These are phyloP conservation scores for Plebejus argus DNA, from an alignment of 2,888 invertebrate genomes.

Conservation along the genomic window DNA sequence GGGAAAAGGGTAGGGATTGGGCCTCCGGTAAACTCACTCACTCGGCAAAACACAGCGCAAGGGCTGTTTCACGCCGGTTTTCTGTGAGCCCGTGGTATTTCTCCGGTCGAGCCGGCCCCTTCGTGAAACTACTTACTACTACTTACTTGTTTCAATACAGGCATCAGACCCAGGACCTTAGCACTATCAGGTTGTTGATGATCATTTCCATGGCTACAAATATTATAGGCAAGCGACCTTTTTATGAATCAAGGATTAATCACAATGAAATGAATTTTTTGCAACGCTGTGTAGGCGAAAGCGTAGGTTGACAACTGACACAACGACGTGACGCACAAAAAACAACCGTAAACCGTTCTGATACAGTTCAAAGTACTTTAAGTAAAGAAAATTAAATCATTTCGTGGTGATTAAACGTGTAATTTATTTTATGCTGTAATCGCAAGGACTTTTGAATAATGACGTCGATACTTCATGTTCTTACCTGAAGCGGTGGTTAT, in stretches of 20 bases:
- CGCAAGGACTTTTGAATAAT: not conserved
- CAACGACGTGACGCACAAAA: not conserved
- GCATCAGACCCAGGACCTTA: too few relatives aligned
- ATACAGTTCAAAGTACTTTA: not conserved
- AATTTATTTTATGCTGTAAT: constrained; percentile 6
- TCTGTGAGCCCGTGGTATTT: too few relatives aligned
- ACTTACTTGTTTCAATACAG: too few relatives aligned
- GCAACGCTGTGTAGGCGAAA: not conserved
- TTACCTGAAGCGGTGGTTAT: not conserved
- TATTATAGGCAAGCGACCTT: constrained; percentile 12
- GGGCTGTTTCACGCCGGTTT: too few relatives aligned
- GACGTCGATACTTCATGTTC: not conserved
- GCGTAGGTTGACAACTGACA: constrained; percentile 14
- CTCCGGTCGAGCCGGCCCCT: too few relatives aligned
- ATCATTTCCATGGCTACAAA: not conserved
- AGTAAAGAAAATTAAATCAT: not conserved
- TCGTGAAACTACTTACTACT: too few relatives aligned
- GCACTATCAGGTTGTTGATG: too few relatives aligned
- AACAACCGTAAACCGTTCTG: not conserved
- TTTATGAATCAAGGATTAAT: constrained; percentile 28
- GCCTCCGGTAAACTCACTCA: too few relatives aligned
- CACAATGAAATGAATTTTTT: constrained; percentile 23
- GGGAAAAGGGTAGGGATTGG: too few relatives aligned
- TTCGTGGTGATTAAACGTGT: constrained; percentile 5
- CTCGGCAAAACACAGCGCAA: too few relatives aligned